Base-by-base conservation (phyloP, 2,797 vertebrate genomes). In the Pseudomugil gertrudae region DNA sequence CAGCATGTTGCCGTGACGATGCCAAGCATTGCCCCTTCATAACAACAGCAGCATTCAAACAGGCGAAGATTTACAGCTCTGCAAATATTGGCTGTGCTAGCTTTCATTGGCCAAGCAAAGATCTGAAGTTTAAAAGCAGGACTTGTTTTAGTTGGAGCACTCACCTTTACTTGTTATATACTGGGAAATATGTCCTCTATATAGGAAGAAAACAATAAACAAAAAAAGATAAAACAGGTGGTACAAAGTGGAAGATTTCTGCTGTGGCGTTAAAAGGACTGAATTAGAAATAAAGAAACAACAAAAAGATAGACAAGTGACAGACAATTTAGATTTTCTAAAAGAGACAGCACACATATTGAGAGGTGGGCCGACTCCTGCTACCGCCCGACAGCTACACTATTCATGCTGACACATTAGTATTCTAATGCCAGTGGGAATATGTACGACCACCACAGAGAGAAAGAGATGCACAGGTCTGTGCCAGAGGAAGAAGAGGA, bases 11-110 rank as follows among this genome's bases (percentile, higher is more conserved):
- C 76, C 51, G 50, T 51, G 79, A 70, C 52, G 50, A 84, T 88
- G 89, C 92, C 92, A 91, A 90, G 81, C 67, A 2, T 64, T 75
- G 66, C 75, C 14, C 80, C 72, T 67, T 56, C 63, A 70, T 78
- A 90, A 91, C 88, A 92, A 88, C 84, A 81, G 80, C 81, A 74
- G 79, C 81, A 87, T 92, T 93, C 80, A 92, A 43, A 58, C 63
- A 35, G 70, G 72, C 29, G 11, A 63, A 87, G 90, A 90, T 90
- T 91, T 87, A 89, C 71, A 82, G 82, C 72, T 81, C 63, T 69
- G 81, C 74, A 88, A 89, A 90, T 78, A 87, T 78, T 78, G 79
- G 68, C 83, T 54, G 59, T 29, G 0, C 66, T 57, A 26, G 54
- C 69, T 74, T 78, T 81, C 69, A 74, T 56, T 63, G 62, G 57